These are phyloP conservation scores for Tiliacea aurago DNA, from an alignment of 2,888 invertebrate species.

Conservation along the genomic window DNA sequence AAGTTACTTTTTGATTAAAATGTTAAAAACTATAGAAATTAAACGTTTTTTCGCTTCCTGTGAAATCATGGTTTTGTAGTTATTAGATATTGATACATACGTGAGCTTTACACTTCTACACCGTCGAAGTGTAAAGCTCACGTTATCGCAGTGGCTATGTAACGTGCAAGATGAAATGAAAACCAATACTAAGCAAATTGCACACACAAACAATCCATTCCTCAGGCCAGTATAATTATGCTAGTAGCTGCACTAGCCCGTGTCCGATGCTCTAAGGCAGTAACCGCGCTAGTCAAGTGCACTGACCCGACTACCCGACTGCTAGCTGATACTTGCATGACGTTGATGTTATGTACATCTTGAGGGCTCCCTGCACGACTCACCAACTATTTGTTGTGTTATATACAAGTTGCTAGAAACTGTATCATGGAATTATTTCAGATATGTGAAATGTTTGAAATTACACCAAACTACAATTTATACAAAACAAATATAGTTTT, in stretches of 20 bases:
- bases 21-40: too few relatives aligned
- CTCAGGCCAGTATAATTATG: constrained; percentile 22
- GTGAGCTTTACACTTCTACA: too few relatives aligned
- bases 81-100: too few relatives aligned
- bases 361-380: constrained; percentile 27
- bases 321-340: constrained; percentile 37
- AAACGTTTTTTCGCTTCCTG: too few relatives aligned
- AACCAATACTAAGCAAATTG: constrained; percentile 26
- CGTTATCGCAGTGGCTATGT: neutral
- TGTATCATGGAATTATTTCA: constrained; percentile 3
- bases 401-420: constrained; percentile 34
- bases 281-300: constrained; percentile 54
- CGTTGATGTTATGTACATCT: constrained; percentile 47
- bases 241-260: constrained; percentile 34
- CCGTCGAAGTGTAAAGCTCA: neutral
- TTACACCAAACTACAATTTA: neutral
- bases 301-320: constrained; percentile 48
- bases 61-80: too few relatives aligned
- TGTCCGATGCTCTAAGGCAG: constrained; percentile 7
- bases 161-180: constrained; percentile 2
- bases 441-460: neutral
- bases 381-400: constrained; percentile 41
- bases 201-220: constrained; percentile 19
- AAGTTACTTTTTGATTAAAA: too few relatives aligned
- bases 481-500: too few relatives aligned